phyloP scores from a whole-genome alignment of 2,888 invertebrate species.

The Nemotelus nigrinus region DNA sequence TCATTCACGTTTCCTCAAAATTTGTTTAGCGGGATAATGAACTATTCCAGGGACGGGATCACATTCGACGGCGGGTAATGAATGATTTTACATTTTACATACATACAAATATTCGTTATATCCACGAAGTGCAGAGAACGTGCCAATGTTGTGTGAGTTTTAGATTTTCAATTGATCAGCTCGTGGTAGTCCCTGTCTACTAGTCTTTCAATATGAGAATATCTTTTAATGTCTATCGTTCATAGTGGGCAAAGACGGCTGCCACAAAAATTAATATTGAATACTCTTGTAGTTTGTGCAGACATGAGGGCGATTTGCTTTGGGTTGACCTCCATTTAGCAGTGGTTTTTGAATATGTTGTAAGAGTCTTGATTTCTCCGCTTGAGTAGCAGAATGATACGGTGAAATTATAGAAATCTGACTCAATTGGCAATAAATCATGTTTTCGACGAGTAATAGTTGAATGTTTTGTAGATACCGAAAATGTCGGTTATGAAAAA shows the following conservation, averaged over 20 bases:
- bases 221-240: constrained; percentile 20
- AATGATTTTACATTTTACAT: too few relatives aligned
- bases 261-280: constrained; percentile 26
- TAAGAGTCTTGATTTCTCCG: background rate
- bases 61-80: too few relatives aligned
- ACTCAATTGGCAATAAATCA: too few relatives aligned
- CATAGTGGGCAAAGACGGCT: constrained; percentile 20
- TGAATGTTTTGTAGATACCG: too few relatives aligned
- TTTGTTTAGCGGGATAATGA: constrained; percentile 21
- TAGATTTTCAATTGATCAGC: constrained; percentile 36
- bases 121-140: background rate
- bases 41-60: background rate
- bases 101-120: too few relatives aligned
- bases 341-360: constrained; percentile 26
- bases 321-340: constrained; percentile 34
- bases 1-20: constrained; percentile 15
- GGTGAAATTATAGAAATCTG: background rate
- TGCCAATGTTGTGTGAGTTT: constrained; percentile 18
- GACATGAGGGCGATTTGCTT: constrained; percentile 40
- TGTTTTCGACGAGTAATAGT: too few relatives aligned
- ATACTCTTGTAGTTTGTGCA: background rate
- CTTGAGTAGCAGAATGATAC: background rate
- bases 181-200: constrained; percentile 31
- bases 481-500: too few relatives aligned
- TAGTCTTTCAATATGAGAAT: constrained; percentile 29